phyloP scores from a whole-genome alignment of 2,113 vertebrate genomes.

The Poicephalus gulielmi region DNA sequence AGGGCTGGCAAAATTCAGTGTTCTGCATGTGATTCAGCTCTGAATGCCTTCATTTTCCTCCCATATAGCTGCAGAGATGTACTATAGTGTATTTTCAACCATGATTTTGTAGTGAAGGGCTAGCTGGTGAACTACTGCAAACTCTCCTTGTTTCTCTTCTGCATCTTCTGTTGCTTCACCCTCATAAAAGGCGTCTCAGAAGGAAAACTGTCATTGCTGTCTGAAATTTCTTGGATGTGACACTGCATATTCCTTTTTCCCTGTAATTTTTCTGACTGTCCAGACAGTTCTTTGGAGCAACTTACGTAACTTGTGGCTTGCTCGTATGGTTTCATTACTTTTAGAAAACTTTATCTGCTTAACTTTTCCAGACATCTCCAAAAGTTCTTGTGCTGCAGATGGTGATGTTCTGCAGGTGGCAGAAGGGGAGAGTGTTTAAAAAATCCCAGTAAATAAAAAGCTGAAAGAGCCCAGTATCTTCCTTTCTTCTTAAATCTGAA shows the following conservation, averaged over 20 bases:
- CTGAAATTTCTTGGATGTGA: not conserved
- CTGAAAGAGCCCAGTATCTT: not conserved
- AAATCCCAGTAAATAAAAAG: not conserved
- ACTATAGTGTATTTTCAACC: not conserved
- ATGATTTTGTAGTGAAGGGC: not conserved
- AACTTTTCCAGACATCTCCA: not conserved
- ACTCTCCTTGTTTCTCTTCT: not conserved
- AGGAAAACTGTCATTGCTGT: not conserved
- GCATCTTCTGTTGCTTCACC: not conserved
- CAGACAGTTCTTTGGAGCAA: not conserved
- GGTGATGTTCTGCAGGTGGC: rapidly evolving
- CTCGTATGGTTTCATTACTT: not conserved
- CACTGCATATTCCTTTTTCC: not conserved
- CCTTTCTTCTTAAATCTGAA: not conserved
- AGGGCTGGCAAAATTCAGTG: not conserved
- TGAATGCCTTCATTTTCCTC: not conserved
- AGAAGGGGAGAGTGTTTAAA: not conserved
- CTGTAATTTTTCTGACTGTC: not conserved
- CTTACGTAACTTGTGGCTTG: not conserved
- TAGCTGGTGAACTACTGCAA: not conserved
- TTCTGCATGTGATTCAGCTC: not conserved
- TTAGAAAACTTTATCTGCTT: rapidly evolving
- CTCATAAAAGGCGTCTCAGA: not conserved
- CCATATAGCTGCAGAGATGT: not conserved
- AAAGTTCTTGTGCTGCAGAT: not conserved